Evolutionary conservation across 2,888 invertebrate genomes (phyloP), one percentile per base, ranked within the genome.

Genomic region (Pristionchus mayeri): DNA sequence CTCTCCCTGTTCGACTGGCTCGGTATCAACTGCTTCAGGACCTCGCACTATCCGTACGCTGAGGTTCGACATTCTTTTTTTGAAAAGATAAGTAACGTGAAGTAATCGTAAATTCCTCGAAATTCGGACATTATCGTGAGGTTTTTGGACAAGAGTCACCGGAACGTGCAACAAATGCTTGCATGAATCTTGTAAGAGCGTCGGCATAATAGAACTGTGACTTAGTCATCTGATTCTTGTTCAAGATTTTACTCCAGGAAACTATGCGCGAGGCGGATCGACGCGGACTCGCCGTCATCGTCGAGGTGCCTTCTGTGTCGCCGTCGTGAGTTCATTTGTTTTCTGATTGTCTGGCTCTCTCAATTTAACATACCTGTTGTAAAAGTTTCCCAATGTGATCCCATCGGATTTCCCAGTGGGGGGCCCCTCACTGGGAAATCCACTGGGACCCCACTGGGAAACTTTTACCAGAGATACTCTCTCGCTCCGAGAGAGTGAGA

Each of bases 1-100:
- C 96, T 98, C 93, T 97, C 97, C 93, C 94, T 98, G 86, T 95
- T 99, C 80, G 95, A 96, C 93, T 99, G 98, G 98, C 94, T 97
- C 84, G 98, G 98, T 0, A 98, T 96, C 0, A 98, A 98, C 93
- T 95, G 96, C 0, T 90, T 87, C 82, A 81, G 89, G 40, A 98
- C 98, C 0, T 98, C 98, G 0, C 98, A 98, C 93, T 98, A 98
- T 93, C 98, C 98, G 0, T 98, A 98, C 93, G 97, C 98, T 0
- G 98, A 98, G 67, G 67, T 67, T n/a, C n/a, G n/a, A n/a, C n/a
- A n/a, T n/a, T n/a, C n/a, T n/a, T n/a, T n/a, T n/a, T n/a, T n/a
- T n/a, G n/a, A n/a, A n/a, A n/a, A n/a, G n/a, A n/a, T n/a, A n/a
- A n/a, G n/a, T n/a, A n/a, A n/a, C n/a, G n/a, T n/a, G n/a, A n/a